Conservation (phyloP, 2,797 vertebrate species). For the Denticeps clupeoides region DNA sequence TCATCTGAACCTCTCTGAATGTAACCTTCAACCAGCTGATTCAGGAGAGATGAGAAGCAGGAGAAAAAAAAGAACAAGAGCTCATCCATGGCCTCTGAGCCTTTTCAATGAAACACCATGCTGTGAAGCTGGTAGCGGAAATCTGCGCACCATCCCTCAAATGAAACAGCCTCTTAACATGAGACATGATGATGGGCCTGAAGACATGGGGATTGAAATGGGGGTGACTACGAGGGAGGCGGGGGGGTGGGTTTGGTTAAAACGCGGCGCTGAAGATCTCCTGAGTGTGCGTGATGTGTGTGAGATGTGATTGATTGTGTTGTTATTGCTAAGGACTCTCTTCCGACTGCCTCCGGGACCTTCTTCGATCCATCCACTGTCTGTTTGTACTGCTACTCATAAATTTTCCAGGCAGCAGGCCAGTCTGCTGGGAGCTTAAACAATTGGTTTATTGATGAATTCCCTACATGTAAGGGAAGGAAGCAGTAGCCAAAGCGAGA, state of each 20-base stretch:
- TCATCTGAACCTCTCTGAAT: too few species aligned
- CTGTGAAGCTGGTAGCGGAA: not conserved
- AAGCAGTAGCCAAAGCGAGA: constrained; percentile 7
- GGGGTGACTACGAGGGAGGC: not conserved
- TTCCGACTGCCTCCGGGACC: constrained; percentile 62
- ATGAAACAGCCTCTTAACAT: constrained; percentile 16
- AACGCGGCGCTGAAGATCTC: constrained; percentile 36
- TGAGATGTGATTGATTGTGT: constrained; percentile 68
- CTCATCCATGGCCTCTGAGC: not conserved
- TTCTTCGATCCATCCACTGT: constrained; percentile 64
- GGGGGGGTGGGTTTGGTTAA: not conserved
- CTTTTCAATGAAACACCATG: not conserved
- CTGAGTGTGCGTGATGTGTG: constrained; percentile 46
- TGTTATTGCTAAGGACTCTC: constrained; percentile 75
- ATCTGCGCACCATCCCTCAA: not conserved
- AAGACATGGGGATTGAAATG: constrained; percentile 2
- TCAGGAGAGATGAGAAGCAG: too few species aligned
- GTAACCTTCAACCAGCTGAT: too few species aligned
- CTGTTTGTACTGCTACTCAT: constrained; percentile 65
- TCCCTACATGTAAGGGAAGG: constrained; percentile 43
- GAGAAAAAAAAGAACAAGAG: not conserved
- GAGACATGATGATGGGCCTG: constrained; percentile 13
- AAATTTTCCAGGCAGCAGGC: constrained; percentile 56
- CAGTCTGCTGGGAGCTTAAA: constrained; percentile 59
- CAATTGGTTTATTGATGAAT: constrained; percentile 69